These are phyloP conservation scores for Dipodomys merriami DNA, from an alignment of 2,113 vertebrate species.

Conservation along the genomic window DNA sequence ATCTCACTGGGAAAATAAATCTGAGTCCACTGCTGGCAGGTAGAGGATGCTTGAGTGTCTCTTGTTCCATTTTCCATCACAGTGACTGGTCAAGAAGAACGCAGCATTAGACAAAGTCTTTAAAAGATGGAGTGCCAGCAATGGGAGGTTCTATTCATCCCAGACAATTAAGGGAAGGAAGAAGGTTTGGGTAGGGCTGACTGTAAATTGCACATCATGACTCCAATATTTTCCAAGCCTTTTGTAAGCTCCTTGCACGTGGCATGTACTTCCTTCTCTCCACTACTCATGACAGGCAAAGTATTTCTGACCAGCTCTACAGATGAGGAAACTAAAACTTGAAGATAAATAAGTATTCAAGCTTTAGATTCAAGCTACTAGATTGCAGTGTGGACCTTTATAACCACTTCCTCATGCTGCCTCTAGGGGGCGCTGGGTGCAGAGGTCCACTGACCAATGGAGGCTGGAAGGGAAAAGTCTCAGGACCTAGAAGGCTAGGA, in stretches of 20 bases:
- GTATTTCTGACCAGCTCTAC: neutral
- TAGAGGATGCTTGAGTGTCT: neutral
- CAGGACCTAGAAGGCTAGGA: too few species aligned
- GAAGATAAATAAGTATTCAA: neutral
- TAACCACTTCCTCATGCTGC: too few species aligned
- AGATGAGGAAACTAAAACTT: neutral
- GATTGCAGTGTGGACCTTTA: too few species aligned
- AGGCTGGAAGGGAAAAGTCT: too few species aligned
- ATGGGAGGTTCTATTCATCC: neutral
- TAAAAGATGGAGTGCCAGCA: neutral
- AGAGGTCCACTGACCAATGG: too few species aligned
- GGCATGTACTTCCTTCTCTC: rapidly evolving
- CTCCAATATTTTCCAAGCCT: neutral
- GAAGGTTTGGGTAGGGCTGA: neutral
- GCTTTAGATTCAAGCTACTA: neutral
- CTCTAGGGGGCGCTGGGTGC: too few species aligned
- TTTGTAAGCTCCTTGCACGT: neutral
- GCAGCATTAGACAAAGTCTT: neutral
- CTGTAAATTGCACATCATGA: too few species aligned
- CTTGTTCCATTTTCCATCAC: neutral
- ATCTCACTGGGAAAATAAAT: neutral
- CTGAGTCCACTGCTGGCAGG: neutral
- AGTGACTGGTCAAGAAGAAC: neutral
- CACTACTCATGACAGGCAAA: rapidly evolving
- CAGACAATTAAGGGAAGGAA: neutral